Evolutionary conservation across 2,113 vertebrate species (phyloP).

Genomic region (Hypanus sabinus): DNA sequence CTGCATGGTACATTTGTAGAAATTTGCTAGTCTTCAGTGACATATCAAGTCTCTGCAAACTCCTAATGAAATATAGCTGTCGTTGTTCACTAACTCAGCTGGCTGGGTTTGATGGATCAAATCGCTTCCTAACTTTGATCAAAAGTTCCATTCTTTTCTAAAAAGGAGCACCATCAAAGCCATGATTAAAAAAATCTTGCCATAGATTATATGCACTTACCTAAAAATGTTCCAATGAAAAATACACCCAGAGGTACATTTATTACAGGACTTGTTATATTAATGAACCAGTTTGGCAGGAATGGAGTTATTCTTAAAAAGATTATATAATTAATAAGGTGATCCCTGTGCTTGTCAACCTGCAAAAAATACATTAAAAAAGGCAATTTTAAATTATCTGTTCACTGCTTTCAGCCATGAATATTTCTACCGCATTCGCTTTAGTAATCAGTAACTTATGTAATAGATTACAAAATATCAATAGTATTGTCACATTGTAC

Average conservation of each 20-base stretch:
- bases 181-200: neutral
- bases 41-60: too few relatives aligned
- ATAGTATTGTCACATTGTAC: neutral
- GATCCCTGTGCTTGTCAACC: slow-evolving; percentile 90
- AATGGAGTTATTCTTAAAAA: slow-evolving; percentile 98
- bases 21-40: too few relatives aligned
- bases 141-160: neutral
- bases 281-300: slow-evolving; percentile 99
- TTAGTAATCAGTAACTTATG: neutral
- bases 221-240: slow-evolving; percentile 93
- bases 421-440: neutral
- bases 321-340: slow-evolving; percentile 99
- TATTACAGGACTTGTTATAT: slow-evolving; percentile 96
- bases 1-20: too few relatives aligned
- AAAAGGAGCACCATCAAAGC: neutral
- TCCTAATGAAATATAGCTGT: too few relatives aligned
- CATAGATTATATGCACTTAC: slow-evolving; percentile 58
- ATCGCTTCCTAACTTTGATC: too few relatives aligned
- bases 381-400: neutral
- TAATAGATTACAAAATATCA: neutral
- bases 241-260: slow-evolving; percentile 93
- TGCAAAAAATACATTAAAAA: slow-evolving; percentile 49
- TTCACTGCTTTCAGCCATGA: neutral
- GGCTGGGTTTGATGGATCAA: too few relatives aligned
- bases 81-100: too few relatives aligned